A percentile compares a stretch with the other conserved stretches of the same genome.
These are phyloP conservation scores for Catostomus latipinnis DNA, from an alignment of 2,797 vertebrate genomes.

Conservation along the genomic window DNA sequence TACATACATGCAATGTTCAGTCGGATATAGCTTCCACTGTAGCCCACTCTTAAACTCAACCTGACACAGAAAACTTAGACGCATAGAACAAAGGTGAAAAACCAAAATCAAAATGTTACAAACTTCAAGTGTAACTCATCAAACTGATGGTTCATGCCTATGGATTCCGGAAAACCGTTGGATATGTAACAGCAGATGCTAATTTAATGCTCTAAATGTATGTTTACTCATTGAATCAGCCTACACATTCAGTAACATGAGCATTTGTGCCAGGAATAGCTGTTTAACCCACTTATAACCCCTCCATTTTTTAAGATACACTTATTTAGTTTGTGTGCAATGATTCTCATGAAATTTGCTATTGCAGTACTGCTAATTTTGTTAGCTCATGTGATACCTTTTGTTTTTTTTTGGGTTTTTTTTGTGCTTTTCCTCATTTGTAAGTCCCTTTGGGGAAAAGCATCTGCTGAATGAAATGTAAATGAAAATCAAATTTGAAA, in stretches of 20 bases:
- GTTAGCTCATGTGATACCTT: no score
- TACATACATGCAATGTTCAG: slow-evolving; percentile 3
- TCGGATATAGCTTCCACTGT: background rate
- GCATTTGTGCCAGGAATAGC: slow-evolving; percentile 18
- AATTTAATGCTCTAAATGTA: background rate
- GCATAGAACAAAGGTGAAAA: background rate
- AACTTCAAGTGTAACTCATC: background rate
- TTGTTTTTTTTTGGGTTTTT: no score
- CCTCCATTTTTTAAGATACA: background rate
- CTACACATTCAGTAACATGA: background rate
- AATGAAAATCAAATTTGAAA: background rate
- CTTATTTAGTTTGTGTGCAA: background rate
- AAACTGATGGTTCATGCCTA: background rate
- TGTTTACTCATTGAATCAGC: background rate
- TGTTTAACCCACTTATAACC: background rate
- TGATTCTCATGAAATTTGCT: background rate
- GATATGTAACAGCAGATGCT: background rate
- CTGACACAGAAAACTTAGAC: background rate
- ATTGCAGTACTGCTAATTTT: no score
- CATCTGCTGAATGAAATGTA: no score
- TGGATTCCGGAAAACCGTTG: slow-evolving; percentile 16
- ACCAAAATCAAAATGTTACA: background rate
- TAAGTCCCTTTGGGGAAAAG: background rate
- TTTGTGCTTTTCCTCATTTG: background rate
- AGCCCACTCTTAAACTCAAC: slow-evolving; percentile 15